Conservation (phyloP, 2,113 vertebrate species). For the Origma solitaria region DNA sequence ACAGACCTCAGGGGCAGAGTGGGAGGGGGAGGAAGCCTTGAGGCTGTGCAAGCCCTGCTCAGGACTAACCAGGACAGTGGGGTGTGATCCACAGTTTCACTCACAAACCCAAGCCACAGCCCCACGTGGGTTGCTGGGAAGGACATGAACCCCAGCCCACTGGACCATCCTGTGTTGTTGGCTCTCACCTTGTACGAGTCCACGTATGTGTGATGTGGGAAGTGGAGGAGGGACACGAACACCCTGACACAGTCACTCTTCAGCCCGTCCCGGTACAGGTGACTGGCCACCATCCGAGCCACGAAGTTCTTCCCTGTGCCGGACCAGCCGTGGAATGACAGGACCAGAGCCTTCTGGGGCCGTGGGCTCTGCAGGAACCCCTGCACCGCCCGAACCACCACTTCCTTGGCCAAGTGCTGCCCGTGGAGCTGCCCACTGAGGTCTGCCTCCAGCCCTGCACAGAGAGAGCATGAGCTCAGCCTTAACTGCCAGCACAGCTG, state of each 20-base stretch:
- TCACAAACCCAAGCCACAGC: not conserved
- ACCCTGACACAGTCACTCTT: conserved; percentile 85
- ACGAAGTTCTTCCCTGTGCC: conserved; percentile 97
- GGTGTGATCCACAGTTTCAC: not conserved
- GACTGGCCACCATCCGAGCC: conserved; percentile 83
- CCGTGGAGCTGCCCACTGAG: conserved; percentile 83
- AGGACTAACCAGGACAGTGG: rapidly evolving
- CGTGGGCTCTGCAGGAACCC: conserved; percentile 77
- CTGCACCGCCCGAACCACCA: conserved; percentile 75
- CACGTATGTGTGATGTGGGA: conserved; percentile 82
- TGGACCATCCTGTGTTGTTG: rapidly evolving
- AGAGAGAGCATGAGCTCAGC: not conserved
- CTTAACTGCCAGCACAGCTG: not conserved
- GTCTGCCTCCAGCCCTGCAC: conserved; percentile 80
- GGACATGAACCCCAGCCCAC: not conserved
- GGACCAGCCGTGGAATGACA: conserved; percentile 95
- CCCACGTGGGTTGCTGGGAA: rapidly evolving
- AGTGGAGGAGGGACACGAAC: conserved; percentile 89
- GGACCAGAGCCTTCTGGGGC: conserved; percentile 81
- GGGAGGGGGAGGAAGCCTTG: not conserved
- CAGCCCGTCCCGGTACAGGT: conserved; percentile 86
- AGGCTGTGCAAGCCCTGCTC: not conserved
- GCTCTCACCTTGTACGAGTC: conserved; percentile 88
- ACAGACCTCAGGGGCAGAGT: not conserved
- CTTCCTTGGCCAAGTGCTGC: conserved; percentile 84